Evolutionary conservation across 2,113 vertebrate genomes (phyloP).

Genomic region (Siphamia tubifer): DNA sequence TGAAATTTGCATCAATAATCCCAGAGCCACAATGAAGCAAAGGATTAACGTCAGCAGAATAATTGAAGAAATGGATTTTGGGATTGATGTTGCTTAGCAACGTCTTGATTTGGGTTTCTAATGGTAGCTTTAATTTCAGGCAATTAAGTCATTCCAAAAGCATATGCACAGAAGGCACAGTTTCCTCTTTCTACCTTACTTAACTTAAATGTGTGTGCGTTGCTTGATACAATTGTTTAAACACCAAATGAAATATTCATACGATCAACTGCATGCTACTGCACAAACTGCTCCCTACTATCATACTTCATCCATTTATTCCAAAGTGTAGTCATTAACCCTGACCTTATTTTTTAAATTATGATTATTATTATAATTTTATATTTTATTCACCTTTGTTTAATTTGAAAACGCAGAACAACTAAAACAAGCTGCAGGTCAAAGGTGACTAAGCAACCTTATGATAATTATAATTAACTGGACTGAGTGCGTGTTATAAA

Average conservation of each 20-base stretch:
- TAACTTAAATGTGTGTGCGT: background rate
- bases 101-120: conserved; percentile 47
- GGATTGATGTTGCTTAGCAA: conserved; percentile 53
- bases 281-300: background rate
- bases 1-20: conserved; percentile 58
- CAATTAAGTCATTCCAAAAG: conserved; percentile 1
- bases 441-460: too few species aligned
- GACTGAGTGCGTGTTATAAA: too few species aligned
- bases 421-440: too few species aligned
- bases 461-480: too few species aligned
- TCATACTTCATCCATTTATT: too few species aligned
- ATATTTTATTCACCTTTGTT: too few species aligned
- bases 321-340: too few species aligned
- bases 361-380: too few species aligned
- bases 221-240: conserved; percentile 10
- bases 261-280: background rate
- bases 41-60: conserved; percentile 42
- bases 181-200: background rate
- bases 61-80: conserved; percentile 50
- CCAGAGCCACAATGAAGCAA: conserved; percentile 40
- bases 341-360: too few species aligned
- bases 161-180: background rate
- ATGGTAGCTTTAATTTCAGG: conserved; percentile 41
- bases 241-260: conserved; percentile 29
- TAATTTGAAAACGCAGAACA: too few species aligned